Conservation (phyloP, 2,113 vertebrate species). For the Ornithorhynchus anatinus region DNA sequence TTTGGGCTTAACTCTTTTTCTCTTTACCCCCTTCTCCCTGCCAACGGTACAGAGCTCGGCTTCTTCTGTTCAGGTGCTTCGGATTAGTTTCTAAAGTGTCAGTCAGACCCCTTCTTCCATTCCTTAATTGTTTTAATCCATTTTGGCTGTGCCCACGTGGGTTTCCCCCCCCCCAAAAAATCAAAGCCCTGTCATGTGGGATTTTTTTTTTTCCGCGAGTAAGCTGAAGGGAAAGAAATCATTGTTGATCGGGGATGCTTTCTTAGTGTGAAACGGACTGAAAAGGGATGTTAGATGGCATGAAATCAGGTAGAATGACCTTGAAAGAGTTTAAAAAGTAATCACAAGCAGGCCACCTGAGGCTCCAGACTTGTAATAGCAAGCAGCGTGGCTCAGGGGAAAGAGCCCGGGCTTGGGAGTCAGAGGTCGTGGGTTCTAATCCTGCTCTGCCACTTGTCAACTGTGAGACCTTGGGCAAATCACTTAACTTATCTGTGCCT, state of each 20-base stretch:
- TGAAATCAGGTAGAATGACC: slow-evolving; percentile 67
- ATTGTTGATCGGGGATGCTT: slow-evolving; percentile 56
- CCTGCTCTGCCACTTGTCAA: too few relatives aligned
- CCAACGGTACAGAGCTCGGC: not conserved
- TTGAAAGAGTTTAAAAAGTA: slow-evolving; percentile 64
- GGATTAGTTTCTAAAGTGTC: not conserved
- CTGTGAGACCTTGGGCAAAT: too few relatives aligned
- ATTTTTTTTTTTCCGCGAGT: slow-evolving; percentile 18
- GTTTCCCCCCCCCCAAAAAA: slow-evolving; percentile 7
- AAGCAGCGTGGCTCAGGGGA: too few relatives aligned
- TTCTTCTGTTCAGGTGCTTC: not conserved
- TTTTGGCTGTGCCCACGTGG: not conserved
- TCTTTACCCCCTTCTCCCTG: not conserved
- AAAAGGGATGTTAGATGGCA: slow-evolving; percentile 62
- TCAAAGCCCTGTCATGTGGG: not conserved
- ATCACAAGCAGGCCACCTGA: slow-evolving; percentile 50
- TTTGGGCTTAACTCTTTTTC: not conserved
- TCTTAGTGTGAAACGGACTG: slow-evolving; percentile 62
- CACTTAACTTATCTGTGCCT: too few relatives aligned
- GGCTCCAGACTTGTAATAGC: slow-evolving; percentile 44
- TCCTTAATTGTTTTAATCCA: not conserved
- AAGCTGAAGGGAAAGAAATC: slow-evolving; percentile 35
- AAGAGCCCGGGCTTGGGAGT: too few relatives aligned
- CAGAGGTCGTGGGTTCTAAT: too few relatives aligned
- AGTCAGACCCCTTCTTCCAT: not conserved